Base-by-base conservation (phyloP, 53 echinoderm and acorn worm species). In the Zoroaster sp. region DNA sequence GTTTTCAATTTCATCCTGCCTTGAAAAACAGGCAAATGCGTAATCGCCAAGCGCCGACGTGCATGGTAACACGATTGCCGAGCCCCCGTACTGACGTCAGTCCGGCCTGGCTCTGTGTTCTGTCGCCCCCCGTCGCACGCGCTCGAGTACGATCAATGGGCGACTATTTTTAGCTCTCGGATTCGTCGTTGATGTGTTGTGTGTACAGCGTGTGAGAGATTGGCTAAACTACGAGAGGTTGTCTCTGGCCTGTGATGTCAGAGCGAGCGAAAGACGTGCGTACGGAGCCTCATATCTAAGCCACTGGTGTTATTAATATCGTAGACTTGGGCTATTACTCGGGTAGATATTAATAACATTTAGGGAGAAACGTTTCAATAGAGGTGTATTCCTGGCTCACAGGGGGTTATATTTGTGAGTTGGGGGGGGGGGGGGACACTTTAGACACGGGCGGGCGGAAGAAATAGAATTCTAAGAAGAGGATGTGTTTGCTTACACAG, bases 31-130 rank as follows among this genome's bases (percentile, higher is more conserved):
- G 45, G 25, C n/a, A 47, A 71, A 71, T 85, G 85, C 85, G 85
- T 85, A 85, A 85, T 85, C 85, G 49, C 28, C 46, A 46, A 46
- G 85, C 5, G 81, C 32, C 47, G 71, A 85, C 85, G 85, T 85
- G 85, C 85, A 67, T 72, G 39, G 70, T 49, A 70, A 70, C 85
- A 85, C 85, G 85, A 85, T 71, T 85, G 85, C 85, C 35, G 37
- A 13, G 47, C 63, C 63, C 59, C 63, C 47, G 46, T 1, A 35
- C 71, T 85, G 85, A 85, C 85, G 85, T 85, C 85, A 85, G 85
- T 43, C 18, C 70, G 37, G 70, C n/a, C 11, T 20, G 33, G 35
- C 17, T 32, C 65, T 69, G 17, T 25, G 8, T 45, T 10, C 35
- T 23, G 42, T 13, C 46, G 49, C 51, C 7, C 9, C 63, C 23